Conservation (phyloP, 2,113 vertebrate species). For the Steatornis caripensis region DNA sequence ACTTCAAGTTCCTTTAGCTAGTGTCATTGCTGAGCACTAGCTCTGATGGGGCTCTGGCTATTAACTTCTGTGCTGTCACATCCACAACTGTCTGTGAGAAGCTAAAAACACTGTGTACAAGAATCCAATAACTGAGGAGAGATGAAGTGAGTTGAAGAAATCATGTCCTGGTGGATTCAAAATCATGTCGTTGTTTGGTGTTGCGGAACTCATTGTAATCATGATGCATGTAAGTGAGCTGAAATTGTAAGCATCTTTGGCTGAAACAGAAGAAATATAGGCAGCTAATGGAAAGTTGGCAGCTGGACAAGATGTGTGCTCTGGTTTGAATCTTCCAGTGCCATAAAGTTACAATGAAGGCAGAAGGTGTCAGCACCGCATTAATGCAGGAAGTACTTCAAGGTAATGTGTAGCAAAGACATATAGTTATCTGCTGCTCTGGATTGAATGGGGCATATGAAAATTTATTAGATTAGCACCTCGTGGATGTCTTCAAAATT, state of each 20-base stretch:
- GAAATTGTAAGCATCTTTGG: neutral
- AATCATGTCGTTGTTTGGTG: neutral
- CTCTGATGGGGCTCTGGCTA: neutral
- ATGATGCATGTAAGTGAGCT: neutral
- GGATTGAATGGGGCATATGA: neutral
- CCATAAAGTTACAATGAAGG: neutral
- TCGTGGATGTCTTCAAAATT: neutral
- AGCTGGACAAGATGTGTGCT: neutral
- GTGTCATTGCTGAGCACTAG: neutral
- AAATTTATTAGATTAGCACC: neutral
- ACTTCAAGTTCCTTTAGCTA: neutral
- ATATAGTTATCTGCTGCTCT: neutral
- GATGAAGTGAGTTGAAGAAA: neutral
- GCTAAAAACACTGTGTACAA: neutral
- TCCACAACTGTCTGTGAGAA: neutral
- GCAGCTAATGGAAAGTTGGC: slow-evolving; percentile 20
- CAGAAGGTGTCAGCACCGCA: neutral
- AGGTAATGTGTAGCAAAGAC: neutral
- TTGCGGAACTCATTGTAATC: neutral
- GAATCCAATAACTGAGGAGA: neutral
- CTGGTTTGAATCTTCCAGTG: neutral
- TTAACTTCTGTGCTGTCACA: neutral
- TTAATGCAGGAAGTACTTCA: neutral
- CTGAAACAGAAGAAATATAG: neutral
- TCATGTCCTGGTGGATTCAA: neutral